Conservation (phyloP, 2,888 invertebrate genomes). For the Achlya flavicornis region DNA sequence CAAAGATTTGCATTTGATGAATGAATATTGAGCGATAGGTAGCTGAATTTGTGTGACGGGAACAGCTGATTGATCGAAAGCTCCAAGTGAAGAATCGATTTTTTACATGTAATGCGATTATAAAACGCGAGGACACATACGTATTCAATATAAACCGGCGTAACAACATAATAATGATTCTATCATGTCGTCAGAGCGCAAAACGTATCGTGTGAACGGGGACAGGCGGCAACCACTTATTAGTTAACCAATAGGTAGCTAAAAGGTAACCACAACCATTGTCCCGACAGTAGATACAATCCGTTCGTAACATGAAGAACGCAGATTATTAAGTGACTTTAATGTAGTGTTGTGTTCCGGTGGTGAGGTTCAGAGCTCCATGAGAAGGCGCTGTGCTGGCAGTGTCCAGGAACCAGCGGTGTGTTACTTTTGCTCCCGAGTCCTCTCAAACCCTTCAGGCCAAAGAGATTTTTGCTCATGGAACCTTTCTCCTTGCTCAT, state of each 20-base stretch:
- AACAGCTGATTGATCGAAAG: neutral
- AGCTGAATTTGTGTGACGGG: no score
- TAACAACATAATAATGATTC: slow-evolving; percentile 19
- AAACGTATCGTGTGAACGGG: slow-evolving; percentile 42
- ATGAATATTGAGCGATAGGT: no score
- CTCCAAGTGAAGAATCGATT: neutral
- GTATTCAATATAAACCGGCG: neutral
- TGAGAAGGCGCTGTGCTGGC: no score
- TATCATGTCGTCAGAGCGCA: slow-evolving; percentile 33
- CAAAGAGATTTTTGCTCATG: no score
- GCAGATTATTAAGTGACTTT: no score
- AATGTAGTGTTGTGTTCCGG: no score
- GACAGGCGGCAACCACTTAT: slow-evolving; percentile 26
- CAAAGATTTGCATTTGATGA: no score
- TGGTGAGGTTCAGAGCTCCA: no score
- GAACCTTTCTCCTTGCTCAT: no score
- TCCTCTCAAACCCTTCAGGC: no score
- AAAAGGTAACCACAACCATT: neutral
- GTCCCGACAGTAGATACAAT: neutral
- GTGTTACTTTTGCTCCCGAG: no score
- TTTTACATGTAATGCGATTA: neutral
- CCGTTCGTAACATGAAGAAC: neutral
- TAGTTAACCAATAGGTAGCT: neutral
- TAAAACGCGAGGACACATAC: neutral
- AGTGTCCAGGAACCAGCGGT: no score